Evolutionary conservation across 2,113 vertebrate genomes (phyloP).

Genomic region (Numida meleagris): DNA sequence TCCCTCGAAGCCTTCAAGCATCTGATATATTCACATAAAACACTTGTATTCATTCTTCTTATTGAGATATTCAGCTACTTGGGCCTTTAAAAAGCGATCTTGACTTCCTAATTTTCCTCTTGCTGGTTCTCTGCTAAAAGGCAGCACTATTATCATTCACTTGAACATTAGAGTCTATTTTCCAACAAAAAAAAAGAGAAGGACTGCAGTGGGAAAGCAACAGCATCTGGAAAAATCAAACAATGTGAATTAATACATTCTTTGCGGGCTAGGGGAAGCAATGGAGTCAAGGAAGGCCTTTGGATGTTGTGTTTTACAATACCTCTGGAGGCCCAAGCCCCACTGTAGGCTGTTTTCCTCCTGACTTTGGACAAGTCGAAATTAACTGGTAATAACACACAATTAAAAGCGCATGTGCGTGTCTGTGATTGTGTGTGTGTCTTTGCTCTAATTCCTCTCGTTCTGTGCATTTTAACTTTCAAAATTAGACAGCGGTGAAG

Average conservation of each 20-base stretch:
- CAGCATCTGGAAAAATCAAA: slow-evolving; percentile 44
- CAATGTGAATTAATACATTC: slow-evolving; percentile 46
- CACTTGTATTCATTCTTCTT: neutral
- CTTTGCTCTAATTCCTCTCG: slow-evolving; percentile 53
- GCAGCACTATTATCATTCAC: neutral
- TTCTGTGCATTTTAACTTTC: slow-evolving; percentile 67
- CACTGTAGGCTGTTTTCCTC: slow-evolving; percentile 61
- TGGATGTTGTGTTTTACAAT: slow-evolving; percentile 65
- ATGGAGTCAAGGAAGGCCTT: slow-evolving; percentile 39
- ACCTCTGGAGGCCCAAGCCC: slow-evolving; percentile 55
- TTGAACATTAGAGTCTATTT: neutral
- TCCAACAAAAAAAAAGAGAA: neutral
- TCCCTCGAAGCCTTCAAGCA: neutral
- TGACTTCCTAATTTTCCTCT: neutral
- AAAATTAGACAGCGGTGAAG: slow-evolving; percentile 37
- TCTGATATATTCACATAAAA: neutral
- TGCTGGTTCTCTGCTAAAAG: neutral
- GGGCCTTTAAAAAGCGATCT: neutral
- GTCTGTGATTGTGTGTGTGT: neutral
- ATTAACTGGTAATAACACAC: slow-evolving; percentile 70
- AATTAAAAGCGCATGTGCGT: slow-evolving; percentile 70
- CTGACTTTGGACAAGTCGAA: slow-evolving; percentile 63
- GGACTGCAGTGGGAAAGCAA: slow-evolving; percentile 12
- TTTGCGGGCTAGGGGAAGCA: slow-evolving; percentile 49
- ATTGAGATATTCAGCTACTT: neutral